Evolutionary conservation across 2,888 invertebrate species (phyloP).

Genomic region (Sphaerophoria taeniata): DNA sequence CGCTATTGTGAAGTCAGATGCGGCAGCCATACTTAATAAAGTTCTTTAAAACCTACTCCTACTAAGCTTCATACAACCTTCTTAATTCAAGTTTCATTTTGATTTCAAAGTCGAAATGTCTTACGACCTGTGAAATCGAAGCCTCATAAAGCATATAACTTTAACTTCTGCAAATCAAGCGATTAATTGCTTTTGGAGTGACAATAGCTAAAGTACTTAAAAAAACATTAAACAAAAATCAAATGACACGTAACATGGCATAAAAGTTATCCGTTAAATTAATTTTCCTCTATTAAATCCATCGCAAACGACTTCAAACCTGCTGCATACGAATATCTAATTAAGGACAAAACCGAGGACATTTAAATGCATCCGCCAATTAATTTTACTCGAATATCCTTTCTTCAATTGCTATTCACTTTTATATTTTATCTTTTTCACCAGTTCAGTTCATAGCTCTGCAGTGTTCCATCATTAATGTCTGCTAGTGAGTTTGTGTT

Average conservation of each 20-base stretch:
- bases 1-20: no score
- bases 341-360: slow-evolving; percentile 37
- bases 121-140: no score
- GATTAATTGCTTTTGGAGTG: not conserved
- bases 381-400: slow-evolving; percentile 49
- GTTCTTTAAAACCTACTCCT: no score
- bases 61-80: no score
- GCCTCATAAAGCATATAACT: no score
- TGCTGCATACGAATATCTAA: slow-evolving; percentile 27
- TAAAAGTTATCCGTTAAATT: slow-evolving; percentile 13
- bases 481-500: no score
- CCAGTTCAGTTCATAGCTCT: not conserved
- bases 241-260: not conserved
- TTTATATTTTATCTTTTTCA: not conserved
- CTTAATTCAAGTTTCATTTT: no score
- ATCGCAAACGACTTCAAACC: slow-evolving; percentile 33
- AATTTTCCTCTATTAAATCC: slow-evolving; percentile 38
- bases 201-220: not conserved
- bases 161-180: no score
- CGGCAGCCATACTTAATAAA: no score
- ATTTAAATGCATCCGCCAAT: slow-evolving; percentile 56
- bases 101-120: no score
- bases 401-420: slow-evolving; percentile 18
- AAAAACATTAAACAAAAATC: slow-evolving; percentile 5
- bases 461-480: no score